phyloP scores from a whole-genome alignment of 1,140 invertebrate genomes.

The Whitmania pigra region DNA sequence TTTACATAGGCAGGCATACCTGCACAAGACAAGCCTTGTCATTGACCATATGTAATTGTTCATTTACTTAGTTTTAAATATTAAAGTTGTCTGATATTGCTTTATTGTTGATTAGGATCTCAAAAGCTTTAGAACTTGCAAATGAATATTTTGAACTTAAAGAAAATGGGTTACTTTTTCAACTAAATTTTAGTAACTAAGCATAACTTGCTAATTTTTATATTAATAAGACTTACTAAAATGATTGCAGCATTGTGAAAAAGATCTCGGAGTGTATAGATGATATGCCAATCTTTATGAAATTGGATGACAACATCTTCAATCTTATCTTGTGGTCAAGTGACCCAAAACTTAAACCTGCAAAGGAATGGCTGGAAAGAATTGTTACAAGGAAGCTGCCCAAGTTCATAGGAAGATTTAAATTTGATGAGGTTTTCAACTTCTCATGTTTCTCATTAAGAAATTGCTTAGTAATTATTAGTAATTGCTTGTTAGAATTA shows the following conservation, averaged over 20 bases:
- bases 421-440: neutral
- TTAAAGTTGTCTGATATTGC: neutral
- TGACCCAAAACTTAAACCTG: slow-evolving; percentile 22
- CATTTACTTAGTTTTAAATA: neutral
- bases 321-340: slow-evolving; percentile 27
- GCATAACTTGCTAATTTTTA: neutral
- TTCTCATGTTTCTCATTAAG: neutral
- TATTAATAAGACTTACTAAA: neutral
- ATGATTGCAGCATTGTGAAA: neutral
- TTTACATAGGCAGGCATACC: slow-evolving; percentile 46
- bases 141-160: neutral
- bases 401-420: neutral
- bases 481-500: neutral
- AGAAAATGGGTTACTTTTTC: neutral
- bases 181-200: neutral
- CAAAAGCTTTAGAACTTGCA: neutral
- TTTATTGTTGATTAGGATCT: slow-evolving; percentile 6
- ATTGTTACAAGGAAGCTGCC: slow-evolving; percentile 17
- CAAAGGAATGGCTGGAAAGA: slow-evolving; percentile 26
- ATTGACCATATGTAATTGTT: slow-evolving; percentile 42
- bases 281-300: slow-evolving; percentile 31
- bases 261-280: slow-evolving; percentile 28
- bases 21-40: slow-evolving; percentile 42
- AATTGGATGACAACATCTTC: slow-evolving; percentile 30
- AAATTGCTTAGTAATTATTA: neutral